phyloP scores from a whole-genome alignment of 2,888 invertebrate genomes.

The Lasiommata megera region DNA sequence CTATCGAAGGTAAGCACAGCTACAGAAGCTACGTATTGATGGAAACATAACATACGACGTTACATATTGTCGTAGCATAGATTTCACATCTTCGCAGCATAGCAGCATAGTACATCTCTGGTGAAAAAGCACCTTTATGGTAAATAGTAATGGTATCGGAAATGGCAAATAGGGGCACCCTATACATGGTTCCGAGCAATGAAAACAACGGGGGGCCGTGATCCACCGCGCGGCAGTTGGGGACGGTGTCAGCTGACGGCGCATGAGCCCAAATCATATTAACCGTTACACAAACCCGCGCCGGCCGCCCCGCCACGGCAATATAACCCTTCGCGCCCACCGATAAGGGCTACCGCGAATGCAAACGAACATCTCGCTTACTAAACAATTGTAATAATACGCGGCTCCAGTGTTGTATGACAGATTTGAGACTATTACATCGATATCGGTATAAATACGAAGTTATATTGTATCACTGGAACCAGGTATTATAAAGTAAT shows the following conservation, averaged over 20 bases:
- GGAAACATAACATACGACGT: too few species aligned
- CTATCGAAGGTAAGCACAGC: constrained; percentile 71
- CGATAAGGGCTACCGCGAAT: constrained; percentile 13
- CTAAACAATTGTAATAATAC: constrained; percentile 50
- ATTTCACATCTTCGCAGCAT: too few species aligned
- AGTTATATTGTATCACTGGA: too few species aligned
- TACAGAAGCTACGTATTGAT: too few species aligned
- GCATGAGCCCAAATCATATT: constrained; percentile 27
- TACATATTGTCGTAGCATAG: too few species aligned
- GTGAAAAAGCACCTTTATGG: too few species aligned
- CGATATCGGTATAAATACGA: neutral
- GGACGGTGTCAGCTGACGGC: constrained; percentile 35
- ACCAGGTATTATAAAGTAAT: too few species aligned
- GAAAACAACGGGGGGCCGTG: constrained; percentile 18
- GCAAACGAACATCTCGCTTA: constrained; percentile 40
- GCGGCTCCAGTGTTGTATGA: constrained; percentile 50
- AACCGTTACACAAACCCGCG: constrained; percentile 3
- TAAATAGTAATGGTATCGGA: neutral
- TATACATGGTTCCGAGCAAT: constrained; percentile 13
- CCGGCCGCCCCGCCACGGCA: neutral
- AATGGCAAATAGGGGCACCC: constrained; percentile 17
- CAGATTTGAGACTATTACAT: constrained; percentile 39
- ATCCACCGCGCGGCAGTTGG: constrained; percentile 15
- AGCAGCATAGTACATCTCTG: too few species aligned
- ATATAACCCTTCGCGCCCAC: constrained; percentile 20